Evolutionary conservation across 2,797 vertebrate genomes (phyloP).

Genomic region (Danionella dracula): DNA sequence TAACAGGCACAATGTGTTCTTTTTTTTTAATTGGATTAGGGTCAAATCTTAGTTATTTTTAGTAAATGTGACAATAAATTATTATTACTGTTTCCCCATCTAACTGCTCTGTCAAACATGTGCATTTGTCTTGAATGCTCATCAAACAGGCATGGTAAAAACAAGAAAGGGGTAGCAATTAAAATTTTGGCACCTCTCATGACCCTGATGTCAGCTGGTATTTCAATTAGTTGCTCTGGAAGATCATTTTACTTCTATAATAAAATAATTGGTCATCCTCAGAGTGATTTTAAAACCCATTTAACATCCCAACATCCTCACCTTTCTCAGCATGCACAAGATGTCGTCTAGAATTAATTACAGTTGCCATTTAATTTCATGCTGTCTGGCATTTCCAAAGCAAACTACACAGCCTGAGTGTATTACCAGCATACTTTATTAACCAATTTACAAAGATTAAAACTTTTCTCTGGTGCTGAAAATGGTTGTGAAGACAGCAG

Average conservation of each 20-base stretch:
- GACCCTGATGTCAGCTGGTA: conserved; percentile 30
- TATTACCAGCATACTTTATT: conserved; percentile 19
- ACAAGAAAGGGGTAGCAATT: conserved; percentile 39
- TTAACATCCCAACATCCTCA: conserved; percentile 35
- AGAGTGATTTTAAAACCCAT: conserved; percentile 46
- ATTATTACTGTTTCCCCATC: background rate
- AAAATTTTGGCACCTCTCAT: conserved; percentile 40
- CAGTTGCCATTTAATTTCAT: conserved; percentile 42
- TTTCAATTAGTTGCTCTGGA: conserved; percentile 41
- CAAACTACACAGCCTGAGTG: conserved; percentile 5
- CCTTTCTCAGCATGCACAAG: conserved; percentile 25
- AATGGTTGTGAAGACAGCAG: background rate
- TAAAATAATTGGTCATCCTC: conserved; percentile 47
- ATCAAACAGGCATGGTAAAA: conserved; percentile 24
- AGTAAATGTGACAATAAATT: background rate
- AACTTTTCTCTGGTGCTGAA: background rate
- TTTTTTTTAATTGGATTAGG: background rate
- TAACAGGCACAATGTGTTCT: background rate
- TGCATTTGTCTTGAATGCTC: conserved; percentile 26
- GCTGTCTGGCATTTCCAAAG: conserved; percentile 30
- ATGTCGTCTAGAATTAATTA: conserved; percentile 37
- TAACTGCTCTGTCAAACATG: background rate
- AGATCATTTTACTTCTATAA: conserved; percentile 47
- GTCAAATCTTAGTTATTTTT: background rate
- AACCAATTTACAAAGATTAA: conserved; percentile 14